Evolutionary conservation across 2,888 invertebrate species (phyloP).

Genomic region (Neoaliturus tenellus): DNA sequence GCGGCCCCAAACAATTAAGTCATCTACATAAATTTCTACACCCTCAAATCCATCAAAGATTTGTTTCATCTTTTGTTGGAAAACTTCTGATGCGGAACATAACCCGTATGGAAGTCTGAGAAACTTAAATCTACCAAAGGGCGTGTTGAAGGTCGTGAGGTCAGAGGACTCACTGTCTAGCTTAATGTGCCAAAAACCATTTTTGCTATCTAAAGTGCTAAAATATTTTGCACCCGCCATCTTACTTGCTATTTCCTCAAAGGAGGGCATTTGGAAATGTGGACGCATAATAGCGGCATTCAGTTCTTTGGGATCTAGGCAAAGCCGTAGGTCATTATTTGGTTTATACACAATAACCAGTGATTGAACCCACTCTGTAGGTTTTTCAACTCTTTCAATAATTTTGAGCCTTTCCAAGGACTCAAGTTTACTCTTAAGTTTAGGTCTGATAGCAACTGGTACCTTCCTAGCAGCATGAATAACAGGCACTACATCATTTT

Average conservation of each 20-base stretch:
- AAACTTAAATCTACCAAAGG: constrained; percentile 68
- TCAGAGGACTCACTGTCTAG: constrained; percentile 65
- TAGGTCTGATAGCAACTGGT: no score
- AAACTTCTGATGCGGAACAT: constrained; percentile 67
- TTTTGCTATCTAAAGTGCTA: constrained; percentile 60
- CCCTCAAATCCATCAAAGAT: constrained; percentile 62
- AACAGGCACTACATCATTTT: no score
- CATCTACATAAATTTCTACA: constrained; percentile 65
- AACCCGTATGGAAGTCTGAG: constrained; percentile 68
- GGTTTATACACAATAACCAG: constrained; percentile 69
- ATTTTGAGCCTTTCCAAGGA: constrained; percentile 63
- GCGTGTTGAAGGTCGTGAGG: constrained; percentile 67
- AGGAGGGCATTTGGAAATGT: constrained; percentile 66
- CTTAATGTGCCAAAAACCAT: constrained; percentile 62
- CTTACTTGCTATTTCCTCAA: constrained; percentile 67
- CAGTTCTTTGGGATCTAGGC: constrained; percentile 68
- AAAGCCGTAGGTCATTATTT: constrained; percentile 68
- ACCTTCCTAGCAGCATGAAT: no score
- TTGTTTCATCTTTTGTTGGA: constrained; percentile 63
- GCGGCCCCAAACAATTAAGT: constrained; percentile 64
- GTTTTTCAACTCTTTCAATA: constrained; percentile 65
- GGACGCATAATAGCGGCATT: constrained; percentile 66
- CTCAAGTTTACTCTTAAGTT: constrained; percentile 63
- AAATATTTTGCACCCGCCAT: constrained; percentile 60
- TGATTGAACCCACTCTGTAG: constrained; percentile 69